Percentiles rank a stretch among this genome's conserved stretches.
These are phyloP conservation scores for Bombyx mandarina DNA, from an alignment of 1,140 invertebrate genomes.

Conservation along the genomic window DNA sequence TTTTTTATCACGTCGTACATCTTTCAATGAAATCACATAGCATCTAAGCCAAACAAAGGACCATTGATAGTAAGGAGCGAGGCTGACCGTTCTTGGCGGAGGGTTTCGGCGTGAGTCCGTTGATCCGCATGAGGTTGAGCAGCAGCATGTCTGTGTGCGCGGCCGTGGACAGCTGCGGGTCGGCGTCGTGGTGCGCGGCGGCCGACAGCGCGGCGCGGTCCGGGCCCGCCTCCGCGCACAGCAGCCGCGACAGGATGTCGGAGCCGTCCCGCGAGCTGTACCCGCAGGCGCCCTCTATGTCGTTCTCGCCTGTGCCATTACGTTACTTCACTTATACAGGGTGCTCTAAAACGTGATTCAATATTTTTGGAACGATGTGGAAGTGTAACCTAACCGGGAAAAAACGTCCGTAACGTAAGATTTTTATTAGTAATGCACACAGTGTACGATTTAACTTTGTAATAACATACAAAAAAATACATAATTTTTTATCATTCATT, in stretches of 20 bases:
- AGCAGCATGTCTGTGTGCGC: conserved; percentile 59
- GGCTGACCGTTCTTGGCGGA: conserved; percentile 31
- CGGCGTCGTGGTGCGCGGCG: conserved; percentile 24
- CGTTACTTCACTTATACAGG: neutral
- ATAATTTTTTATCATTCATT: no score
- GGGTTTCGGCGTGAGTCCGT: conserved; percentile 50
- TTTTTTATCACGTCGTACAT: no score
- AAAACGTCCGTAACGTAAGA: no score
- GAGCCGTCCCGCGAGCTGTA: conserved; percentile 8
- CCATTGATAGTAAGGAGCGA: no score
- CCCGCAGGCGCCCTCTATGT: conserved; percentile 36
- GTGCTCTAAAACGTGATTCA: no score
- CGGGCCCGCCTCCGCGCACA: conserved; percentile 30
- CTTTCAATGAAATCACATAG: no score
- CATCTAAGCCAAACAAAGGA: no score
- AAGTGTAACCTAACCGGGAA: no score
- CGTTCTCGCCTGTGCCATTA: conserved; percentile 42
- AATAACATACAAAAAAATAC: no score
- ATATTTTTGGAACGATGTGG: no score
- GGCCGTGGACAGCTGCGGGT: conserved; percentile 51
- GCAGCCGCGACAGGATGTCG: conserved; percentile 37
- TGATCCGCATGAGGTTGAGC: conserved; percentile 58
- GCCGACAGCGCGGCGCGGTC: conserved; percentile 5
- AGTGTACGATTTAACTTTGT: no score
- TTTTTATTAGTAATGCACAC: no score